Evolutionary conservation across 2,888 invertebrate species (phyloP).

Genomic region (Dascillus cervinus): DNA sequence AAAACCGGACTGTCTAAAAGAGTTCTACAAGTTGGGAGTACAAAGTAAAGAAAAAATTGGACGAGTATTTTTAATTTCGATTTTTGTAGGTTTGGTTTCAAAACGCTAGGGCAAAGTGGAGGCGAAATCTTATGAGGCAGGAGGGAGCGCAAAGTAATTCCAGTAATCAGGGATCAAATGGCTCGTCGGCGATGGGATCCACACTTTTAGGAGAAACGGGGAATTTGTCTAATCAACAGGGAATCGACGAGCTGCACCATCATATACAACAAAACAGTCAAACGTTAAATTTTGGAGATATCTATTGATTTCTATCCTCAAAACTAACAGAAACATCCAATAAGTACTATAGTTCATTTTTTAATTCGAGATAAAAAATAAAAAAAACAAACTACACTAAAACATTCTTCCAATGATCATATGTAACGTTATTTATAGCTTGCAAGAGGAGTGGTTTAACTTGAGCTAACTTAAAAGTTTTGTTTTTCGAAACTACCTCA

Average conservation of each 20-base stretch:
- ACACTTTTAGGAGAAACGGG: constrained; percentile 44
- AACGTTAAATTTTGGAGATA: constrained; percentile 39
- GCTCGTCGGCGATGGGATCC: constrained; percentile 31
- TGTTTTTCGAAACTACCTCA: too few relatives aligned
- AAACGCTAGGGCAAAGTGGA: constrained; percentile 97
- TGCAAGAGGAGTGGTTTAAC: too few relatives aligned
- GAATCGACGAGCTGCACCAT: constrained; percentile 48
- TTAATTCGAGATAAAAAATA: too few relatives aligned
- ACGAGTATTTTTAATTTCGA: too few relatives aligned
- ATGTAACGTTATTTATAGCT: too few relatives aligned
- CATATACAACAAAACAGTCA: constrained; percentile 45
- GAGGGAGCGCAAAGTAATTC: constrained; percentile 48
- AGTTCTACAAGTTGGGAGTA: constrained; percentile 92
- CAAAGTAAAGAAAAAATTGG: constrained; percentile 3
- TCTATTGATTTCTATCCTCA: constrained; percentile 38
- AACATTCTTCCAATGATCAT: too few relatives aligned
- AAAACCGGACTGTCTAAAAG: constrained; percentile 97
- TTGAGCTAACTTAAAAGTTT: too few relatives aligned
- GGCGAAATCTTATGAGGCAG: constrained; percentile 86
- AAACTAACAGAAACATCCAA: too few relatives aligned
- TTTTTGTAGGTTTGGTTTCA: constrained; percentile 92
- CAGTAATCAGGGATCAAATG: constrained; percentile 30
- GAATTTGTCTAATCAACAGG: constrained; percentile 44
- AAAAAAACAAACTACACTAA: too few relatives aligned
- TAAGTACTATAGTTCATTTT: too few relatives aligned